Evolutionary conservation across 2,113 vertebrate genomes (phyloP), one percentile per base, ranked within the genome.

Genomic region (Callospermophilus lateralis): DNA sequence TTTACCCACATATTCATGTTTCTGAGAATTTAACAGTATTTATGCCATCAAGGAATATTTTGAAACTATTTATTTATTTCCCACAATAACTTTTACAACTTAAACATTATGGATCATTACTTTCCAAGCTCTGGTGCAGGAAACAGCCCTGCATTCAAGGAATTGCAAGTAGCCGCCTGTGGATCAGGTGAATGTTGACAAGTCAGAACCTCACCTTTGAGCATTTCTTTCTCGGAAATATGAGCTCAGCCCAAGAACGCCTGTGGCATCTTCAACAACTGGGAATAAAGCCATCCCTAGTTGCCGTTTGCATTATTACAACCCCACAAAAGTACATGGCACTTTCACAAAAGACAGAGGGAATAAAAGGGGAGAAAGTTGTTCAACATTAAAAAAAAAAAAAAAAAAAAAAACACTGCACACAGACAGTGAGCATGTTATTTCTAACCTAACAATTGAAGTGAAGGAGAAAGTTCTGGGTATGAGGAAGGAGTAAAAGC

Each of bases 181-280:
- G 5, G 63, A 53, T 83, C 85, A 94, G 96, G 92, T 95, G 95
- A 67, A 24, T 4, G 8, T 11, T 42, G 76, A 65, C 89, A 68
- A 89, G 92, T 84, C 92, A 96, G 37, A 78, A 58, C 51, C 93
- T 92, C 70, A 67, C 80, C 61, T 84, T 19, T 16, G 68, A 93
- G 80, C 32, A 10, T 84, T 81, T 84, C 89, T 95, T 74, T 93
- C 93, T 85, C 1, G 5, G 94, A 96, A 98, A 90, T 4, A 84
- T 30, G 95, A 96, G 77, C 96, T 84, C 70, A 58, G 72, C n/a
- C 53, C 83, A 90, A 76, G 86, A 94, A 89, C 0, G 94, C 80
- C 80, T 48, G 70, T 97, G 96, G 96, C 96, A 97, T 90, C 84
- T 89, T 58, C 39, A 77, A 34, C 93, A 67, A 53, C 93, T 42